These are phyloP conservation scores for Antechinus stuartii DNA, from an alignment of 2,113 vertebrate genomes.

Conservation along the genomic window DNA sequence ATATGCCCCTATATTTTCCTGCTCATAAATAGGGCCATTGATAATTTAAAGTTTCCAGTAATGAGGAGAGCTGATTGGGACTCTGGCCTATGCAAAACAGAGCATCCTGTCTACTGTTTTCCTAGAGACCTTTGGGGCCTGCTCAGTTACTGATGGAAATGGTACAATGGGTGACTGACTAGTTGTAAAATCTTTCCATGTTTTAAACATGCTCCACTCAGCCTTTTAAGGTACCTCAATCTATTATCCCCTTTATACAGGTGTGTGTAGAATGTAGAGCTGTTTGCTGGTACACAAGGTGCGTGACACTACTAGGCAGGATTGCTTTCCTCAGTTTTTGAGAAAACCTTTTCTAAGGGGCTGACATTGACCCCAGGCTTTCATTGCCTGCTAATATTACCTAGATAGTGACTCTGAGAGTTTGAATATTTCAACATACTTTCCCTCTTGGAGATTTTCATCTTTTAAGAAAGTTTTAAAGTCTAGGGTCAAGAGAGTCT, in stretches of 20 bases:
- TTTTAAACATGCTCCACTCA: constrained; percentile 33
- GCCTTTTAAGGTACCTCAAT: constrained; percentile 17
- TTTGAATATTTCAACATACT: background rate
- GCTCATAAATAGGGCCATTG: constrained; percentile 55
- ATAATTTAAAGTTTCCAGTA: constrained; percentile 65
- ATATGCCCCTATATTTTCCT: constrained; percentile 71
- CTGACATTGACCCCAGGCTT: background rate
- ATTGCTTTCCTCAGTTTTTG: constrained; percentile 55
- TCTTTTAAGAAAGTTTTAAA: constrained; percentile 59
- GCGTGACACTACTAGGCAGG: constrained; percentile 43
- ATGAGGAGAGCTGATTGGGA: constrained; percentile 66
- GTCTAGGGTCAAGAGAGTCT: background rate
- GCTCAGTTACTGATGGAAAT: constrained; percentile 38
- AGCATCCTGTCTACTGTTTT: constrained; percentile 67
- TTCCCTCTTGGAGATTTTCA: constrained; percentile 18
- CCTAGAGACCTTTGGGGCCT: constrained; percentile 73
- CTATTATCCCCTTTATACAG: constrained; percentile 30
- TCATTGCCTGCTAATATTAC: background rate
- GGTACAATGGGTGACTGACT: constrained; percentile 41
- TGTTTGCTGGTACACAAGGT: constrained; percentile 32
- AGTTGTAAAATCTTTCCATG: constrained; percentile 17
- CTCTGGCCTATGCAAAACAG: constrained; percentile 76
- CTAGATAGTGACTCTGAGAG: background rate
- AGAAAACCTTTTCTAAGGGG: constrained; percentile 10
- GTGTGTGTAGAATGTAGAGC: constrained; percentile 35